A percentile compares a stretch with the other conserved stretches of the same genome.
Conservation (phyloP, 2,888 invertebrate species). For the Gari tellinella region DNA sequence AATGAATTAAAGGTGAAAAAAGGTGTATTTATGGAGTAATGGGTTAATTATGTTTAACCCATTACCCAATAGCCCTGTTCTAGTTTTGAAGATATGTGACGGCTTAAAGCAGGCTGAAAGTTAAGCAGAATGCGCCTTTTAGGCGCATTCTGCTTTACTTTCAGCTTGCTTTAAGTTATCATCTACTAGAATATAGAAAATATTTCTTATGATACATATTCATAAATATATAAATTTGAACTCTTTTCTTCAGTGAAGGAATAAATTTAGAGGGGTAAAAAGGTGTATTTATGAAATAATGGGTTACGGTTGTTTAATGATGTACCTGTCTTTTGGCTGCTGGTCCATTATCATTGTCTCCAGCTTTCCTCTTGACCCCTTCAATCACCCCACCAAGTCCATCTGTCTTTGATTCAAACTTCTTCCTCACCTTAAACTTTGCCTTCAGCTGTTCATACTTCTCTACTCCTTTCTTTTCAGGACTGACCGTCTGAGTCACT, state of each 20-base stretch:
- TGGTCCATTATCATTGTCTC: constrained; percentile 32
- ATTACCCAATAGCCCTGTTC: too few relatives aligned
- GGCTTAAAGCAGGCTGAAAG: too few relatives aligned
- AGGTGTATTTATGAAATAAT: not conserved
- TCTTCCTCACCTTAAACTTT: constrained; percentile 67
- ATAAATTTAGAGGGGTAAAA: not conserved
- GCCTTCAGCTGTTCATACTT: constrained; percentile 53
- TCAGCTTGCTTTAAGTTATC: too few relatives aligned
- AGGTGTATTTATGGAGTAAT: too few relatives aligned
- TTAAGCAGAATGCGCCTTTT: too few relatives aligned
- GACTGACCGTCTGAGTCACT: constrained; percentile 27
- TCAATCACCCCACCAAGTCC: constrained; percentile 49
- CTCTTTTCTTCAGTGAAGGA: too few relatives aligned
- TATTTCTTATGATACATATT: too few relatives aligned
- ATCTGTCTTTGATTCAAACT: constrained; percentile 47
- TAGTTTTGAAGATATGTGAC: too few relatives aligned
- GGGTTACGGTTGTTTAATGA: not conserved
- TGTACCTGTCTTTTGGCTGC: constrained; percentile 60
- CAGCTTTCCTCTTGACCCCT: constrained; percentile 30
- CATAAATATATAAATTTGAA: too few relatives aligned
- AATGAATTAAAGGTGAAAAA: too few relatives aligned
- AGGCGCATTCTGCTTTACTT: not conserved
- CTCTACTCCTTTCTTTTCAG: constrained; percentile 31
- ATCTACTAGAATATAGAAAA: too few relatives aligned
- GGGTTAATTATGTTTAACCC: too few relatives aligned